A percentile compares a stretch with the other conserved stretches of the same genome.
Evolutionary conservation across 1,140 invertebrate genomes (phyloP).

Genomic region (Oreohelix idahoensis): DNA sequence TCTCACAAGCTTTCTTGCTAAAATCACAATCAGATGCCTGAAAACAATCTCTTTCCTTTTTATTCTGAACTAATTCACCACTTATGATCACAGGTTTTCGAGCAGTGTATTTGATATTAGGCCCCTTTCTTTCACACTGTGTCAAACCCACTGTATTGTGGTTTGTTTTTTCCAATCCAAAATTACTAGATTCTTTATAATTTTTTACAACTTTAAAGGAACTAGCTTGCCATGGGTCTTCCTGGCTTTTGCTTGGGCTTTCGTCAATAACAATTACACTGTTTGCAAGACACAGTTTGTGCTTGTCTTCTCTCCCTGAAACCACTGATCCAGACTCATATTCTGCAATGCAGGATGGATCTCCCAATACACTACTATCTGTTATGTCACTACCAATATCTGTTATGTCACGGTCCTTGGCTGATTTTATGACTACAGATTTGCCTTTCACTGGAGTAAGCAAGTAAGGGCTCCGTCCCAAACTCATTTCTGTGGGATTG

Average conservation of each 20-base stretch:
- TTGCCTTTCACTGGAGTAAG: background rate
- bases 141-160: background rate
- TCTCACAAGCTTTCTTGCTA: background rate
- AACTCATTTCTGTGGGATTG: background rate
- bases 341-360: background rate
- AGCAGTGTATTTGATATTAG: slow-evolving; percentile 15
- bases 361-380: background rate
- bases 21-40: background rate
- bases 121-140: background rate
- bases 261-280: slow-evolving; percentile 4
- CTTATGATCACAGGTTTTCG: background rate
- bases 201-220: background rate
- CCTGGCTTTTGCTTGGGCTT: slow-evolving; percentile 10
- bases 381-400: background rate
- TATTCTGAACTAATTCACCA: background rate
- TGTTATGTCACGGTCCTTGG: background rate
- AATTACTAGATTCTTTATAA: background rate
- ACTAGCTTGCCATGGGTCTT: background rate
- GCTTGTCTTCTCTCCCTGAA: background rate
- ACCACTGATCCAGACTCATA: background rate
- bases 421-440: background rate
- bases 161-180: background rate
- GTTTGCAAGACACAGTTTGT: background rate
- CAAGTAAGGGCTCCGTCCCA: background rate
- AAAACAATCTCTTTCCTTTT: background rate